Evolutionary conservation across 1,140 invertebrate species (phyloP), one percentile per base, ranked within the genome.

Genomic region (Heliconius hermathena): DNA sequence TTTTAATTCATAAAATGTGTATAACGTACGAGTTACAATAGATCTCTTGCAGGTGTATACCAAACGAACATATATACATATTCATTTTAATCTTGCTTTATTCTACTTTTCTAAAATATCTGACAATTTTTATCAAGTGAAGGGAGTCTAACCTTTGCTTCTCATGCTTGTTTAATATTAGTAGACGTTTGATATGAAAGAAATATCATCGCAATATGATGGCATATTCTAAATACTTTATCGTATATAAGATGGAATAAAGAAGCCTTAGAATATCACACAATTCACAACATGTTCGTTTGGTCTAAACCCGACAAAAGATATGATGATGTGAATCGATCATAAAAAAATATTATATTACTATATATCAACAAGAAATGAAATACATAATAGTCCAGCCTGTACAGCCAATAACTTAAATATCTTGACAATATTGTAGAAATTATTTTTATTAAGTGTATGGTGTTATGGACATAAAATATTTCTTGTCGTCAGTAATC

Each of bases 401-500:
- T 29, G 26, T 66, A 66, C 60, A 66, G 60, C 60, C 60, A 29
- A 16, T 66, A 66, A 66, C 60, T 26, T 26, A 66, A 70, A 29
- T 76, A 76, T 76, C 74, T 70, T 71, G 74, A 76, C 74, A 76
- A 76, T 76, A 76, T 76, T 36, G 54, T 76, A 71, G 57, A 49
- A 70, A 70, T 49, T 70, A 70, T 76, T 71, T 76, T 71, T 41
- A 70, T 46, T 33, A 76, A 66, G 60, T 70, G 38, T 76, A 46
- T 38, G 8, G 6, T 76, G 20, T 66, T 22, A 20, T 60, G 36
- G 33, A 66, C 33, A 36, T 38, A 8, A 38, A 75, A n/a, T 18
- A 22, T 66, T 38, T 75, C 74, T 75, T 57, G 73, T 74, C 73
- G 26, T 5, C 73, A 20, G 38, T 74, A 36, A 36, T 36, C 54